Base-by-base conservation (phyloP, 2,113 vertebrate species). In the Hiodon alosoides region DNA sequence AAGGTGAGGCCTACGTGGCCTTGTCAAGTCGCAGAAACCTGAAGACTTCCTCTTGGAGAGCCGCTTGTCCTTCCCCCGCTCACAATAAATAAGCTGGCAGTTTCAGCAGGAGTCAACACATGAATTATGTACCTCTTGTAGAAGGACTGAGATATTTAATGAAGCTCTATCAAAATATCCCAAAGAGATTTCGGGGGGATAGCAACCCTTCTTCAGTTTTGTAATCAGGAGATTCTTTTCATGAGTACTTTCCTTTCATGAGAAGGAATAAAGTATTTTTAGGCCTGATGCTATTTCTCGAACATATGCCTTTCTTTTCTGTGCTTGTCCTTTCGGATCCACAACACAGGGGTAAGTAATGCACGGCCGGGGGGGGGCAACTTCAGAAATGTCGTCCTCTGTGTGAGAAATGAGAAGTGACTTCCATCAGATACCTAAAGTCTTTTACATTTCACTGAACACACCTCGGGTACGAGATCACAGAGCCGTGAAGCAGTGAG, bases 1-100 rank as follows among this genome's bases (percentile, higher is more conserved):
- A 85, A 85, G 81, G 85, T 81, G 83, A 91, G 87, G 82, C 84
- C 86, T 88, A 81, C 68, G 66, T 82, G 86, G 85, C 87, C 85
- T 85, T 86, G 80, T 83, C 86, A 86, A 82, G 79, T 85, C 86
- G 80, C 82, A 80, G 86, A 92, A 90, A 83, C 81, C 79, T 69
- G 77, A 86, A 83, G 81, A 84, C 85, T 86, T 86, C 81, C 81
- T 86, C 84, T 84, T 78, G 81, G 59, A 65, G 4, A 17, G 5
- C 77, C 31, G 51, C 55, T 69, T 75, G 73, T 11, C 8, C 50
- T 73, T 79, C 81, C 79, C 59, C 64, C 72, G 0, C 52, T 14
- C 11, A 11, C 10, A 46, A 9, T 46, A 47, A 62, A 73, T 48
- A 31, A 31, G 31, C 31, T 31, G 31, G 31, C 31, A 31, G 0